phyloP scores from a whole-genome alignment of 2,888 invertebrate genomes.

The Melipona bicolor region DNA sequence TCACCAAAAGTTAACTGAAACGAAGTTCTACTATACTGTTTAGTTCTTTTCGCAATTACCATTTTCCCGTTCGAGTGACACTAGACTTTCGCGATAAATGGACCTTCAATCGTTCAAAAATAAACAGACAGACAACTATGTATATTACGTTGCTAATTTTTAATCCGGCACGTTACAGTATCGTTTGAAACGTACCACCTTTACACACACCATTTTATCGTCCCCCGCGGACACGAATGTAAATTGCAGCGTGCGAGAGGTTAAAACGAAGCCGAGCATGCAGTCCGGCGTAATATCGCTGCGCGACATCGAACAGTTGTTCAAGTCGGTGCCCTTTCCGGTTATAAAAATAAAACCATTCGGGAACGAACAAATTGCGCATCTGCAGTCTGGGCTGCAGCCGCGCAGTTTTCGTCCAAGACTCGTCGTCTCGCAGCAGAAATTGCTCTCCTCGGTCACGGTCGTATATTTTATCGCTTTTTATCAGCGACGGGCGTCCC shows the following conservation, averaged over 20 bases:
- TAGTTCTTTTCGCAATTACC: too few relatives aligned
- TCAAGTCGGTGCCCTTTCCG: slow-evolving; percentile 34
- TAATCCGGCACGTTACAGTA: not conserved
- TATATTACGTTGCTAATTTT: not conserved
- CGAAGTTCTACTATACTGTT: too few relatives aligned
- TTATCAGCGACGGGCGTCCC: not conserved
- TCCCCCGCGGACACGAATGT: not conserved
- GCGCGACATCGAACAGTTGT: slow-evolving; percentile 28
- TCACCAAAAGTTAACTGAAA: too few relatives aligned
- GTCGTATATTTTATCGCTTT: slow-evolving; percentile 13
- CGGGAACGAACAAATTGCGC: slow-evolving; percentile 41
- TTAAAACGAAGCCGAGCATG: not conserved
- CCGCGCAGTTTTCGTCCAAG: slow-evolving; percentile 25
- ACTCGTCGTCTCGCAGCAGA: slow-evolving; percentile 17
- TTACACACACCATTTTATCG: slow-evolving; percentile 3
- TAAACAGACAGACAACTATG: not conserved
- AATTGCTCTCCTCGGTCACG: slow-evolving; percentile 27
- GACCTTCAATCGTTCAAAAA: not conserved
- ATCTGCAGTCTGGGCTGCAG: not conserved
- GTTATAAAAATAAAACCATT: slow-evolving; percentile 48
- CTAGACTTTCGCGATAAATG: too few relatives aligned
- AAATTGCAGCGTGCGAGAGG: slow-evolving; percentile 6
- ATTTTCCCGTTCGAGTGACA: too few relatives aligned
- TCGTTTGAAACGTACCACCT: not conserved
- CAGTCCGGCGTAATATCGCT: slow-evolving; percentile 29